Percentiles rank a stretch among this genome's conserved stretches.
Conservation (phyloP, 2,797 vertebrate species). For the Varecia variegata region DNA sequence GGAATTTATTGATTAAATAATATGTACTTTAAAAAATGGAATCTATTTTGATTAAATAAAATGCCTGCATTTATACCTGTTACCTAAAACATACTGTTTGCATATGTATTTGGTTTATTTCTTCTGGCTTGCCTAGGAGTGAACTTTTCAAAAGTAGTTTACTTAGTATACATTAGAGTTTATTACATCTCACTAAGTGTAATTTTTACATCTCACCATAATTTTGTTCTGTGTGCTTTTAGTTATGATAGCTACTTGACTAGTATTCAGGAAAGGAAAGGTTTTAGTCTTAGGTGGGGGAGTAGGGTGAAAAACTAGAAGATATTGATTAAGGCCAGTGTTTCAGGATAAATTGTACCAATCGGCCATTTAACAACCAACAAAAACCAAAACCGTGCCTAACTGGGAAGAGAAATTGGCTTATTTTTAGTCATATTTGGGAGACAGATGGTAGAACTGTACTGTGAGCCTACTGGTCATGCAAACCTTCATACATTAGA, state of each 20-base stretch:
- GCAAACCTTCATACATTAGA: slow-evolving; percentile 56
- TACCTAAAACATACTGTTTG: neutral
- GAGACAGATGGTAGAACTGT: slow-evolving; percentile 79
- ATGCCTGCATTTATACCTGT: neutral
- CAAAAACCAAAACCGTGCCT: neutral
- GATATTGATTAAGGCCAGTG: slow-evolving; percentile 81
- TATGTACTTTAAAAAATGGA: neutral
- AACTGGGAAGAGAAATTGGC: slow-evolving; percentile 76
- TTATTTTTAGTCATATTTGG: slow-evolving; percentile 82
- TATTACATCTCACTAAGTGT: neutral
- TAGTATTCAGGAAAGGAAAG: neutral
- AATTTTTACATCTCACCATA: neutral
- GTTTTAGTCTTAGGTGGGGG: neutral
- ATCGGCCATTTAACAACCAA: slow-evolving; percentile 74
- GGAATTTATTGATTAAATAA: neutral
- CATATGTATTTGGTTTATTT: neutral
- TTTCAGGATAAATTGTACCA: slow-evolving; percentile 79
- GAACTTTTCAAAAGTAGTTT: neutral
- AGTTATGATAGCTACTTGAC: neutral
- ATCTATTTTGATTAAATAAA: slow-evolving; percentile 9
- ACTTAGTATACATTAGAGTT: neutral
- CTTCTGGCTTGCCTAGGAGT: neutral
- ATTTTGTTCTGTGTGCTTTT: neutral
- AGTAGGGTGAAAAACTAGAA: neutral
- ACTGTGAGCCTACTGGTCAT: slow-evolving; percentile 72